Evolutionary conservation across 2,888 invertebrate species (phyloP).

Genomic region (Trissolcus japonicus): DNA sequence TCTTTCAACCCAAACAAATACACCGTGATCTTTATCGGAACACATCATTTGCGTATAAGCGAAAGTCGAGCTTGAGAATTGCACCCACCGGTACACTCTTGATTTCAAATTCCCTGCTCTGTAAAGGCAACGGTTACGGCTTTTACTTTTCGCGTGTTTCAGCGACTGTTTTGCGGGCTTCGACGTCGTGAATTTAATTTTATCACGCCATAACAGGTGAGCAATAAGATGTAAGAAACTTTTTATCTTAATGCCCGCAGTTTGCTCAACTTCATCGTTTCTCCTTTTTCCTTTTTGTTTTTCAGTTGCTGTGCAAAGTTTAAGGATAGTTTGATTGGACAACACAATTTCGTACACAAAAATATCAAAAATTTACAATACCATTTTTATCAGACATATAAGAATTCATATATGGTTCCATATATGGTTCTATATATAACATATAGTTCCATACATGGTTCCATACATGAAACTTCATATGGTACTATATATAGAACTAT

Average conservation of each 20-base stretch:
- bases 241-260: background rate
- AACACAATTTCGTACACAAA: no score
- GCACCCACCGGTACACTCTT: conserved; percentile 17
- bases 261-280: no score
- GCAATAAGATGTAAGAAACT: conserved; percentile 1
- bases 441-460: no score
- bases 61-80: conserved; percentile 23
- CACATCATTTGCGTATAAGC: conserved; percentile 33
- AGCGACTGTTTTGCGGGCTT: background rate
- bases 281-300: conserved; percentile 1
- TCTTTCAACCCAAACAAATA: conserved; percentile 7
- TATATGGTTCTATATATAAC: no score
- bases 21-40: conserved; percentile 31
- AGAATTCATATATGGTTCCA: no score
- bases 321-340: no score
- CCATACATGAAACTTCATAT: no score
- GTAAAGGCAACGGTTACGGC: conserved; percentile 14
- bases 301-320: background rate
- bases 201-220: conserved; percentile 6
- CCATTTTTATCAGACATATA: no score
- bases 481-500: no score
- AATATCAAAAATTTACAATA: no score
- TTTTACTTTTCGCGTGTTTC: conserved; percentile 3
- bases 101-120: conserved; percentile 18
- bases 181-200: conserved; percentile 1